Evolutionary conservation across 2,888 invertebrate genomes (phyloP), one percentile per base, ranked within the genome.

Genomic region (Danaus chrysippus): DNA sequence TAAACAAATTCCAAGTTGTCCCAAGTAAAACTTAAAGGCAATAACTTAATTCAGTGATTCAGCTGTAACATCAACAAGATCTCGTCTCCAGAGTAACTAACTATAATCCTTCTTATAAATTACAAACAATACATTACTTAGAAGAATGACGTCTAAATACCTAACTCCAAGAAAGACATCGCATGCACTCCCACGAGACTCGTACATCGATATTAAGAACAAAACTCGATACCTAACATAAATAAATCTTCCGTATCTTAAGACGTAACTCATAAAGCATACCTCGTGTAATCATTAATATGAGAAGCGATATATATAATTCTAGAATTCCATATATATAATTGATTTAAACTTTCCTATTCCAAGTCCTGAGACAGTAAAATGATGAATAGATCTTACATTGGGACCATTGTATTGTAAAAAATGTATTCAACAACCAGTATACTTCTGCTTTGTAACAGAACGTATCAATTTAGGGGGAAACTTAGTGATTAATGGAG

Each of bases 401-500:
- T 34, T 34, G 23, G 23, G 23, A 34, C 23, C 23, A 34, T 34
- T 34, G 23, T 34, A 34, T 34, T 34, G 23, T 34, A 34, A 34
- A 34, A 34, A 34, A 34, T 34, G 23, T 34, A 34, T 34, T 34
- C 23, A 34, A 5, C 23, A 34, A 34, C 23, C 23, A 17, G 15
- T 9, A 49, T 17, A 49, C 49, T 17, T 10, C 17, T 13, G 17
- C 11, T 15, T 17, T 49, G 17, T 17, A 49, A 49, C 17, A 49
- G 17, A 49, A 58, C 71, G 72, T 62, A 69, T 70, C 71, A 75
- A 79, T 77, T 78, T 74, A 70, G 34, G 53, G 19, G 17, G 41
- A 74, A 77, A 76, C 74, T 76, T 74, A 74, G 83, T 87, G 87
- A 87, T 87, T 83, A 87, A 86, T 85, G 84, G 77, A 72, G 71